Evolutionary conservation across 2,113 vertebrate genomes (phyloP), one percentile per base, ranked within the genome.

Genomic region (Eupsittula cactorum): DNA sequence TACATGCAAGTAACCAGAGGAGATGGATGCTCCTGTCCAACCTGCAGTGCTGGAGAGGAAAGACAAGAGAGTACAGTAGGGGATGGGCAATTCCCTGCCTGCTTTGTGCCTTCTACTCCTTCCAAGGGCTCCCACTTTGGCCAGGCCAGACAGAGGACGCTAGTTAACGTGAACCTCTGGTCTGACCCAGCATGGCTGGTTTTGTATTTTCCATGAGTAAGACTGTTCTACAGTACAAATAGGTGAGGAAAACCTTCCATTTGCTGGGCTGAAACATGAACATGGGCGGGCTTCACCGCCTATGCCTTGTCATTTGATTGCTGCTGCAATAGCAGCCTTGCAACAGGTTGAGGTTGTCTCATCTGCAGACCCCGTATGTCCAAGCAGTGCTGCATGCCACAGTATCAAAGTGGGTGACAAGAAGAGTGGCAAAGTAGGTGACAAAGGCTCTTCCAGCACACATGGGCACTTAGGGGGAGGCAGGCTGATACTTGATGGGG

Each of bases 41-140:
- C 11, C 9, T 3, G 0, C 14, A 7, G 11, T 11, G 20, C 28
- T 0, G 0, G 7, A 73, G 25, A 65, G 31, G 46, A 49, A 86
- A 81, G 46, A 35, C 14, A 63, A 49, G 59, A 44, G 3, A 79
- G 33, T 16, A 41, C 4, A 83, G n/a, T 16, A 85, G 9, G 6
- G 11, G 27, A 63, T 1, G 20, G 52, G 28, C 37, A 92, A 87
- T 33, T 33, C 33, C 28, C 35, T 64, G 16, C 20, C 49, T 69
- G 52, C 52, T 82, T 55, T 39, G 20, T 6, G 24, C 65, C 49
- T 63, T 53, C 74, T 82, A 16, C 53, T 88, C 10, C 33, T 31
- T 90, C 35, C 29, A 50, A 68, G 33, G 10, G 20, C 39, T 75
- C 29, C 23, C 23, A 35, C 25, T 75, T 27, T 8, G 33, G 8